Evolutionary conservation across 2,113 vertebrate genomes (phyloP).

Genomic region (Struthio camelus): DNA sequence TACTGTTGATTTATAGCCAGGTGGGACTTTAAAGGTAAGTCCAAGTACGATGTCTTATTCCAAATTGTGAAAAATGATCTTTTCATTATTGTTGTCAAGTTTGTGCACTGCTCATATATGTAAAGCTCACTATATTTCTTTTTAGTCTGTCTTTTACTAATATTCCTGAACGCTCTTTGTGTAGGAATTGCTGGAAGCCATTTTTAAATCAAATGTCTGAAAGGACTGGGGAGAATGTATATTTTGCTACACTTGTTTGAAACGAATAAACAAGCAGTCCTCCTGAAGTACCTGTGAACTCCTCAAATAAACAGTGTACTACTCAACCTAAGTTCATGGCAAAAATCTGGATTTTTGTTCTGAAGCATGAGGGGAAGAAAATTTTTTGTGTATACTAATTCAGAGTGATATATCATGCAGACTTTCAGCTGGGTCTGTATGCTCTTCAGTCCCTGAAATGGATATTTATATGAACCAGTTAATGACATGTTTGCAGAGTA

Average conservation of each 20-base stretch:
- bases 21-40: constrained; percentile 73
- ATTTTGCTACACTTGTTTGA: neutral
- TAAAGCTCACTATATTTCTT: neutral
- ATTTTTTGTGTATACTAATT: neutral
- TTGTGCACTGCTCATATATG: neutral
- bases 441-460: neutral
- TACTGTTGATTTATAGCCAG: constrained; percentile 46
- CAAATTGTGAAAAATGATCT: neutral
- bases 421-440: neutral
- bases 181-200: neutral
- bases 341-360: neutral
- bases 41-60: neutral
- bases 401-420: neutral
- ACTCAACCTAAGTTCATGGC: neutral
- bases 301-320: neutral
- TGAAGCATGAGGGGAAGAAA: neutral
- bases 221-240: neutral
- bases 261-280: neutral
- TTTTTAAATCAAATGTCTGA: neutral
- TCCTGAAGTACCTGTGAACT: neutral
- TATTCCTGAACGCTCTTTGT: neutral
- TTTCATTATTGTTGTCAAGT: neutral
- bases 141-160: neutral
- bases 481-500: neutral
- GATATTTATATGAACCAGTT: neutral